phyloP scores from a whole-genome alignment of 2,113 vertebrate genomes.

The Oceanites oceanicus region DNA sequence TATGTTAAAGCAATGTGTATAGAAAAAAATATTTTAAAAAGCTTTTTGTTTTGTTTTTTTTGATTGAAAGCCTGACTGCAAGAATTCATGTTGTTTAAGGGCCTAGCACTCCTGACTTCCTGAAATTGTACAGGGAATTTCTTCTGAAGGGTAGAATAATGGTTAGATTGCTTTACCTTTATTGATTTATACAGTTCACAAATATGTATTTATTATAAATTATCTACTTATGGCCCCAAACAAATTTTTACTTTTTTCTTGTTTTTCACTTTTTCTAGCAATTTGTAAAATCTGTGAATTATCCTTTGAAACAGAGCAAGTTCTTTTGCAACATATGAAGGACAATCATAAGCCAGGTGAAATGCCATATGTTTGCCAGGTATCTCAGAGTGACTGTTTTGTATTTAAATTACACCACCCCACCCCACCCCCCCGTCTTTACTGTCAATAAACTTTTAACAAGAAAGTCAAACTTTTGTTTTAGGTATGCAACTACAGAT shows the following conservation, averaged over 20 bases:
- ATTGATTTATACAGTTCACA: background rate
- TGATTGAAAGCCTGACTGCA: background rate
- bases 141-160: background rate
- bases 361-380: constrained; percentile 99
- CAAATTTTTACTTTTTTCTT: background rate
- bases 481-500: constrained; percentile 94
- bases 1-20: background rate
- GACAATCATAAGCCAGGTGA: constrained; percentile 98
- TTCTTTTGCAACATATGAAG: constrained; percentile 98
- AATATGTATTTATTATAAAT: background rate
- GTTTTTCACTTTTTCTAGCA: constrained; percentile 71
- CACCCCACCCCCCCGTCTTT: background rate
- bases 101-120: background rate
- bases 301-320: constrained; percentile 96
- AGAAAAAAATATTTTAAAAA: background rate
- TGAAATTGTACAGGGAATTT: background rate
- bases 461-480: background rate
- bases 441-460: background rate
- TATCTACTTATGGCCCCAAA: background rate
- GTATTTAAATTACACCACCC: background rate
- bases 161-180: background rate
- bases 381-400: constrained; percentile 48
- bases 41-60: accelerated
- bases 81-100: background rate
- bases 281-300: constrained; percentile 98